These are phyloP conservation scores for Craterocephalus amniculus DNA, from an alignment of 2,797 vertebrate genomes.

Conservation along the genomic window DNA sequence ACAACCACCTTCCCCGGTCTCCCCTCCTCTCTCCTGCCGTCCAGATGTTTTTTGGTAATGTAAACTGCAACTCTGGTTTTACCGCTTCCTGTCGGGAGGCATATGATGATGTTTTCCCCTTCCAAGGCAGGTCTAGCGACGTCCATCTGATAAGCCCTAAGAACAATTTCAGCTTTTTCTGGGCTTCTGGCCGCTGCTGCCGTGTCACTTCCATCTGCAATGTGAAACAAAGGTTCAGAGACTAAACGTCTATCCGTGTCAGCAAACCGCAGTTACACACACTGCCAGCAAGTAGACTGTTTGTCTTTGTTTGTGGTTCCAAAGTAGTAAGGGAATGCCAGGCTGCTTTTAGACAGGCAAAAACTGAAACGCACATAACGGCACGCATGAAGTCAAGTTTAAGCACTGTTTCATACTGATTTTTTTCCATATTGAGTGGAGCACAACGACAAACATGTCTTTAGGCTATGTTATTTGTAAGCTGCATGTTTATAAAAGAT, in stretches of 20 bases:
- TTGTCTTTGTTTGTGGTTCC: slow-evolving; percentile 41
- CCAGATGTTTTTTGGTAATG: slow-evolving; percentile 92
- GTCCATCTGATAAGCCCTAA: slow-evolving; percentile 94
- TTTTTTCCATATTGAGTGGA: not conserved
- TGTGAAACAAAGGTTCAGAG: slow-evolving; percentile 48
- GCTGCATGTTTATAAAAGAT: not conserved
- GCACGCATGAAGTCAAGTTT: not conserved
- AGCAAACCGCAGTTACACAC: slow-evolving; percentile 55
- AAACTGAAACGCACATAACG: not conserved
- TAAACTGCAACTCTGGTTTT: slow-evolving; percentile 97
- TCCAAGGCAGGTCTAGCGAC: slow-evolving; percentile 91
- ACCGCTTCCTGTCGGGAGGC: slow-evolving; percentile 96
- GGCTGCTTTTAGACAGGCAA: slow-evolving; percentile 24
- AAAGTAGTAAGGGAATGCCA: slow-evolving; percentile 22
- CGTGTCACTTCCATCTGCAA: slow-evolving; percentile 75
- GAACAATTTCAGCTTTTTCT: slow-evolving; percentile 80
- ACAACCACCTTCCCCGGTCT: slow-evolving; percentile 89
- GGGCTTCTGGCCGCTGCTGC: slow-evolving; percentile 41
- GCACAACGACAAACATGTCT: not conserved
- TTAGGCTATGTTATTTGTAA: not conserved
- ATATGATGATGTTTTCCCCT: slow-evolving; percentile 94
- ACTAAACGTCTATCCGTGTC: slow-evolving; percentile 35
- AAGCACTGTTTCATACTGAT: not conserved
- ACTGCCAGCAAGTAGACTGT: slow-evolving; percentile 22
- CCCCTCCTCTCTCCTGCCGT: slow-evolving; percentile 77